Percentiles rank a stretch among this genome's conserved stretches.
Conservation (phyloP, 1,140 invertebrate genomes). For the Drosophila seguyi region DNA sequence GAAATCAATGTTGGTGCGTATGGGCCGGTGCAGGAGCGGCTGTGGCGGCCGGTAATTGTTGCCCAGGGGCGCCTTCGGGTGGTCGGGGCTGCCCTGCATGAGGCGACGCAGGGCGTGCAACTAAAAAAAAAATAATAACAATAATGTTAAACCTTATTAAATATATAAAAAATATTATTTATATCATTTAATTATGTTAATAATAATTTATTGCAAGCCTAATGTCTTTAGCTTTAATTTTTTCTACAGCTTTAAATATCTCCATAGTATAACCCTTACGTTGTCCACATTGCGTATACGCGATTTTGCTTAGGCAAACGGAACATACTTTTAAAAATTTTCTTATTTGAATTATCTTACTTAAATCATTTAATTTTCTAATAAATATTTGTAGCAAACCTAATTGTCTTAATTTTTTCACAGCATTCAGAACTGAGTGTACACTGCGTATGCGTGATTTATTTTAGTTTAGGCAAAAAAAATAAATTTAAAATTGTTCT, state of each 20-base stretch:
- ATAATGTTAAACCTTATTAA: neutral
- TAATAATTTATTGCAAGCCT: too few relatives aligned
- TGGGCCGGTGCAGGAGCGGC: slow-evolving; percentile 94
- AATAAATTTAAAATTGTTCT: too few relatives aligned
- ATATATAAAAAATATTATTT: neutral
- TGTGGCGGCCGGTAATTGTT: slow-evolving; percentile 97
- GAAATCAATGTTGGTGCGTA: slow-evolving; percentile 98
- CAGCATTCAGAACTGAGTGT: too few relatives aligned
- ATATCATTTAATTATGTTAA: neutral
- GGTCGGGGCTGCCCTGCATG: slow-evolving; percentile 94
- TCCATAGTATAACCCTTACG: neutral
- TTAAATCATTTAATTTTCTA: too few relatives aligned
- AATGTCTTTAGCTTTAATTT: neutral
- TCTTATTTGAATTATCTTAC: too few relatives aligned
- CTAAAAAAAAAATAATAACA: slow-evolving; percentile 86
- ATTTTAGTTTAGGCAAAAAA: too few relatives aligned
- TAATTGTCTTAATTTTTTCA: too few relatives aligned
- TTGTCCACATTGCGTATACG: neutral
- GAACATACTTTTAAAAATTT: too few relatives aligned
- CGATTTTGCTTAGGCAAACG: neutral
- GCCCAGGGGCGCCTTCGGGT: slow-evolving; percentile 95
- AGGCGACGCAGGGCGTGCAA: slow-evolving; percentile 92
- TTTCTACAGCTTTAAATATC: neutral
- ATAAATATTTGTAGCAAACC: too few relatives aligned
- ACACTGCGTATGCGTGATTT: too few relatives aligned